Percentiles rank a stretch among this genome's conserved stretches.
Evolutionary conservation across 2,113 vertebrate species (phyloP).

Genomic region (Lontra canadensis): DNA sequence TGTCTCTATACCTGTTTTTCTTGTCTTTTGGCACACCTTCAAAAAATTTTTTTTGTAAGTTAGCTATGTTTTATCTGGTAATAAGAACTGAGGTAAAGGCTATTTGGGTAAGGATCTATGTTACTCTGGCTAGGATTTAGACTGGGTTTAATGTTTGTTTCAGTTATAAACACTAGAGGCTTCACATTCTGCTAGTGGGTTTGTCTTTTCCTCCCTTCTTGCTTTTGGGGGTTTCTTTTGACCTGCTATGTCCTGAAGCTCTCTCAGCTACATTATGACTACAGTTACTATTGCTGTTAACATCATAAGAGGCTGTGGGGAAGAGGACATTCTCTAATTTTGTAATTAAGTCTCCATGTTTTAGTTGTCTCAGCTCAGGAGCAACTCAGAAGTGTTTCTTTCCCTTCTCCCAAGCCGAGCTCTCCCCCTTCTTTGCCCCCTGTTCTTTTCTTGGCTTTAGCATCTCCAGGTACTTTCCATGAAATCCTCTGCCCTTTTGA

Average conservation of each 20-base stretch:
- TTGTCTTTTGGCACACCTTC: background rate
- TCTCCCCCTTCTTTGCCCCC: background rate
- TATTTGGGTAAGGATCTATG: background rate
- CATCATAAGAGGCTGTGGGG: background rate
- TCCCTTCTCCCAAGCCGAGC: background rate
- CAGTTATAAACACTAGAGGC: background rate
- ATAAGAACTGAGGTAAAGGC: background rate
- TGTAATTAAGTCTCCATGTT: background rate
- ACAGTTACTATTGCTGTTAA: background rate
- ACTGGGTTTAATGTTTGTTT: background rate
- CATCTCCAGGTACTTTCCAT: background rate
- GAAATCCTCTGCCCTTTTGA: background rate
- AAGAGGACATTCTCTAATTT: background rate
- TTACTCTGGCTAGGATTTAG: background rate
- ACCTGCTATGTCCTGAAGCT: background rate
- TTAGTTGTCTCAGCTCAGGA: background rate
- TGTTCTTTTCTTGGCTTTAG: background rate
- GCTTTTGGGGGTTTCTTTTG: background rate
- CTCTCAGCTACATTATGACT: background rate
- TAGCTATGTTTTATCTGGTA: background rate
- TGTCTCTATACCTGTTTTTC: background rate
- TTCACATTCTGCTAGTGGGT: background rate
- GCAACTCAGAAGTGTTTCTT: background rate
- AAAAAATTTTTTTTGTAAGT: background rate
- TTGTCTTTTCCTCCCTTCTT: background rate